Evolutionary conservation across 2,888 invertebrate species (phyloP), one percentile per base, ranked within the genome.

Genomic region (Euplexia lucipara): DNA sequence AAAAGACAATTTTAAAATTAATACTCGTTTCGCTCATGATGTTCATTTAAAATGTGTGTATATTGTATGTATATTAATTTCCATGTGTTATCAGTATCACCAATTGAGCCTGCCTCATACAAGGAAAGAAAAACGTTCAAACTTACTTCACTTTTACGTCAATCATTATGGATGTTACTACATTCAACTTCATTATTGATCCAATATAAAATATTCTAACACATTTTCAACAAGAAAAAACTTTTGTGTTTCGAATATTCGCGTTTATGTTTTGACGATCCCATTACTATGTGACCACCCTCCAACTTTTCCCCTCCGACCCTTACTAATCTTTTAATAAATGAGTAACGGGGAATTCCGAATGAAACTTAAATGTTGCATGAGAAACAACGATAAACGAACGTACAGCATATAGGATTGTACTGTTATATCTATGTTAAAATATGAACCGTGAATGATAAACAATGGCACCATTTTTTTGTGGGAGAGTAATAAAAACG

Each of bases 281-380:
- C 54, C 62, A 70, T 73, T 70, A 77, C 60, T 66, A 75, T 68
- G 60, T 61, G 68, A 68, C 74, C 79, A 84, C 86, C 86, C 85
- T 81, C 74, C 52, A 45, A 61, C 54, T 44, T 20, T 58, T 65
- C 70, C 74, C 81, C 77, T 78, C 63, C 37, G 32, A 63, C n/a
- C 37, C 48, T 58, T 53, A 73, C 64, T 84, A 83, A 83, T 86
- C 82, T 80, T 72, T 72, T 75, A 82, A 79, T 83, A 77, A 84
- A 86, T 86, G 86, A 88, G 74, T 88, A 86, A 87, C 78, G 84
- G 91, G 89, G 82, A 89, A 86, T 85, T 82, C 86, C 85, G 58
- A 84, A 75, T 64, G 22, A 57, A 70, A 73, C 73, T 72, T 71
- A 70, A 73, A 75, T 68, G 71, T 85, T 79, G 84, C 83, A 80